phyloP scores from a whole-genome alignment of 1,140 invertebrate genomes.

The Trachymyrmex septentrionalis region DNA sequence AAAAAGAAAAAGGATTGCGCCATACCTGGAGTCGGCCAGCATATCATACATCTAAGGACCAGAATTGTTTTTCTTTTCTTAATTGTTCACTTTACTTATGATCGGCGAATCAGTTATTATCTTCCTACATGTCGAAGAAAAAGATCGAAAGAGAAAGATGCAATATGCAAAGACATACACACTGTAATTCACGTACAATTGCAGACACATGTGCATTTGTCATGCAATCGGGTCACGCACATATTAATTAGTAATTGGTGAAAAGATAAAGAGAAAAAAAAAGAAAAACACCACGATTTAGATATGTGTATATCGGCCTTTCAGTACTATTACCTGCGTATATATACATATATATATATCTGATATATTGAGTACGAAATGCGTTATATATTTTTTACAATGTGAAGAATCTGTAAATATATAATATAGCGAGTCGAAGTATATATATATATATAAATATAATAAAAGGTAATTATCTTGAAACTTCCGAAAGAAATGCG shows the following conservation, averaged over 20 bases:
- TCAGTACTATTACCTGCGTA: constrained; percentile 86
- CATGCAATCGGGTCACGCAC: constrained; percentile 32
- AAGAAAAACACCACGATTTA: constrained; percentile 83
- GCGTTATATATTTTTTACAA: constrained; percentile 87
- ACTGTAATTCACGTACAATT: constrained; percentile 51
- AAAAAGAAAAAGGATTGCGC: not conserved
- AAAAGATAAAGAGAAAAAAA: constrained; percentile 58
- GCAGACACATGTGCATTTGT: constrained; percentile 46
- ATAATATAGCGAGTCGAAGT: constrained; percentile 81
- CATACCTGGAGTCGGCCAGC: constrained; percentile 44
- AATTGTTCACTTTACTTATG: constrained; percentile 14
- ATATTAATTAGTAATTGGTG: constrained; percentile 47
- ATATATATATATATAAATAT: constrained; percentile 82
- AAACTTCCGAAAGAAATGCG: constrained; percentile 60
- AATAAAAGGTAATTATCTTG: constrained; percentile 77
- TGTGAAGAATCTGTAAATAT: constrained; percentile 86
- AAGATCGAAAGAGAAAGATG: not conserved
- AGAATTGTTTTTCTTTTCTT: constrained; percentile 62
- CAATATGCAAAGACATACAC: not conserved
- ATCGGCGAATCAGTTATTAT: constrained; percentile 34
- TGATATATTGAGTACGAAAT: constrained; percentile 84
- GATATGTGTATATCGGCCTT: constrained; percentile 84
- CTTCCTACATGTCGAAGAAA: constrained; percentile 41
- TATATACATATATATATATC: constrained; percentile 72
- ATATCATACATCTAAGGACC: constrained; percentile 67